These are phyloP conservation scores for Phataginus tetradactyla DNA, from an alignment of 2,797 vertebrate species.

Conservation along the genomic window DNA sequence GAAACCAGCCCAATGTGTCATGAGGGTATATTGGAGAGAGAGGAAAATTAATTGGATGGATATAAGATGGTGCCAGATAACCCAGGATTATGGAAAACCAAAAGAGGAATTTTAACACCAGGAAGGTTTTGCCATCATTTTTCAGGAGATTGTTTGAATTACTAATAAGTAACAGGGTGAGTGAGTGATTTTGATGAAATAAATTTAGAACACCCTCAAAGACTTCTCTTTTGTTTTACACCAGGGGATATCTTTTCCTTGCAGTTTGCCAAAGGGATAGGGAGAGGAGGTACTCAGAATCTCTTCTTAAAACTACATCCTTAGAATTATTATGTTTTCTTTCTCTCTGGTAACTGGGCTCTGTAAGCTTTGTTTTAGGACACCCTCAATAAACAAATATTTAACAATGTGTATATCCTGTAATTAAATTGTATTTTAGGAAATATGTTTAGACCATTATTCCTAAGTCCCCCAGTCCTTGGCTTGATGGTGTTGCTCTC, in stretches of 20 bases:
- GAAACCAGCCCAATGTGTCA: background rate
- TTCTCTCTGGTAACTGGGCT: background rate
- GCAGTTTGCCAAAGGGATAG: background rate
- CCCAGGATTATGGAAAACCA: background rate
- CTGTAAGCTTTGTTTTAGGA: background rate
- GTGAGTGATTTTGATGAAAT: background rate
- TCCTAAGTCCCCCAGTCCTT: background rate
- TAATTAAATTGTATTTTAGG: background rate
- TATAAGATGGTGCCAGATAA: background rate
- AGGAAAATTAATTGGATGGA: background rate
- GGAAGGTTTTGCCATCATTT: background rate
- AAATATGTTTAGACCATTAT: background rate
- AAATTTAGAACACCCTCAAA: background rate
- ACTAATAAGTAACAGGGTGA: background rate
- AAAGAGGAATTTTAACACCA: background rate
- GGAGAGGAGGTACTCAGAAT: background rate
- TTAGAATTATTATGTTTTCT: background rate
- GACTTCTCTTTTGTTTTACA: background rate
- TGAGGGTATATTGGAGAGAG: background rate
- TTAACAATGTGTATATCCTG: background rate
- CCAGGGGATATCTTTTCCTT: background rate
- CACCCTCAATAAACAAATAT: background rate
- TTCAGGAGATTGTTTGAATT: background rate
- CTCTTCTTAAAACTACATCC: background rate
- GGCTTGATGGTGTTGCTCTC: background rate